phyloP scores from a whole-genome alignment of 2,113 vertebrate species.

The Ranitomeya variabilis region DNA sequence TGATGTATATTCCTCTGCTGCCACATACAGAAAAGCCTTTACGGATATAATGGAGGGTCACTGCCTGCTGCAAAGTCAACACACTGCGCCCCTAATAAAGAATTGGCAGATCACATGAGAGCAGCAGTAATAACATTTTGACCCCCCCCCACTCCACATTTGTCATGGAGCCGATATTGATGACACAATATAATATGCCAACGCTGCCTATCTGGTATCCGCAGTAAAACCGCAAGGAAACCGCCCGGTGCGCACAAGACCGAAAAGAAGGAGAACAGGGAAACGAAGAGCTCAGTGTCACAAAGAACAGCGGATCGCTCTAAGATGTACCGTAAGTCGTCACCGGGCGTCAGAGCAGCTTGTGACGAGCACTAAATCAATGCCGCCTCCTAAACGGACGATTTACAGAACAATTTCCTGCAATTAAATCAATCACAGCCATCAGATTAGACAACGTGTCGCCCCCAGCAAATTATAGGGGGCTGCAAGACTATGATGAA shows the following conservation, averaged over 20 bases:
- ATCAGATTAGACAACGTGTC: background rate
- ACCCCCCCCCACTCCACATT: too few species aligned
- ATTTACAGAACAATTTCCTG: constrained; percentile 7
- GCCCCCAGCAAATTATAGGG: background rate
- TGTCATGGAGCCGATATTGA: too few species aligned
- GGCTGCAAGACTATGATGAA: background rate
- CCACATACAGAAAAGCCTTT: too few species aligned
- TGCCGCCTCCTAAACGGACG: background rate
- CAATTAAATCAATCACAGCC: background rate
- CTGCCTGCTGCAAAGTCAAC: too few species aligned
- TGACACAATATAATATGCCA: background rate
- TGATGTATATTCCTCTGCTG: too few species aligned
- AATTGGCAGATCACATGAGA: too few species aligned
- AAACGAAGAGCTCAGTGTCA: background rate
- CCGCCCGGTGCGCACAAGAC: background rate
- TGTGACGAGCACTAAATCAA: background rate
- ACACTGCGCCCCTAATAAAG: too few species aligned
- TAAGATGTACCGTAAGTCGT: background rate
- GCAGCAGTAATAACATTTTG: too few species aligned
- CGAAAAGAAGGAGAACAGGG: background rate
- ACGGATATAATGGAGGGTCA: too few species aligned
- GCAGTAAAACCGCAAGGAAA: background rate
- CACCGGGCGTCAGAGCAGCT: background rate
- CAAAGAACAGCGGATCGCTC: background rate
- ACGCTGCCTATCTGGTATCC: background rate